These are phyloP conservation scores for Musca domestica DNA, from an alignment of 1,140 invertebrate species.

Conservation along the genomic window DNA sequence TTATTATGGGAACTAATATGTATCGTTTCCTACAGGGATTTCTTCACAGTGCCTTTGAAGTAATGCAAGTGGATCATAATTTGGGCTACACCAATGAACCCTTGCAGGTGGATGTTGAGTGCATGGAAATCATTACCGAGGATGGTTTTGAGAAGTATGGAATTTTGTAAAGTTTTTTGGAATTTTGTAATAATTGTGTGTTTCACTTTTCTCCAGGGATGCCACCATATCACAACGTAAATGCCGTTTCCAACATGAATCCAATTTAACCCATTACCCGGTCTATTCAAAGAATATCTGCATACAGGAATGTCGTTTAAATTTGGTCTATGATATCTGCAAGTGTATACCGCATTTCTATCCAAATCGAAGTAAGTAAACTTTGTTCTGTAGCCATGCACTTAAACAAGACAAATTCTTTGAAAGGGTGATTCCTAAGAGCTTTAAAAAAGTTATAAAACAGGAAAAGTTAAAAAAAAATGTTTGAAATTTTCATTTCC, in stretches of 20 bases:
- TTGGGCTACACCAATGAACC: constrained; percentile 42
- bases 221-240: constrained; percentile 40
- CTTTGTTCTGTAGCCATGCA: too few species aligned
- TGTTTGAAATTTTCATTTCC: too few species aligned
- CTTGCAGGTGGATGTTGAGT: constrained; percentile 33
- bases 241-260: constrained; percentile 62
- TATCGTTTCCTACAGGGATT: neutral
- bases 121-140: constrained; percentile 41
- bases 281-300: constrained; percentile 66
- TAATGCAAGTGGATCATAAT: constrained; percentile 58
- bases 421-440: too few species aligned
- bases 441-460: too few species aligned
- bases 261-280: constrained; percentile 60
- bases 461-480: too few species aligned
- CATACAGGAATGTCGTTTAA: constrained; percentile 64
- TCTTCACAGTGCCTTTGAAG: constrained; percentile 44
- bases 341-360: constrained; percentile 65
- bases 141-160: constrained; percentile 34
- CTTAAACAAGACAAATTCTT: too few species aligned
- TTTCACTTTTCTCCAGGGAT: constrained; percentile 26
- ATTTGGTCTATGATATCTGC: constrained; percentile 60
- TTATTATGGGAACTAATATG: neutral
- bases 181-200: too few species aligned
- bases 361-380: constrained; percentile 44
- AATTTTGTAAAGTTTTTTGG: neutral